Base-by-base conservation (phyloP, 2,888 invertebrate species). In the Stenichneumon culpator region DNA sequence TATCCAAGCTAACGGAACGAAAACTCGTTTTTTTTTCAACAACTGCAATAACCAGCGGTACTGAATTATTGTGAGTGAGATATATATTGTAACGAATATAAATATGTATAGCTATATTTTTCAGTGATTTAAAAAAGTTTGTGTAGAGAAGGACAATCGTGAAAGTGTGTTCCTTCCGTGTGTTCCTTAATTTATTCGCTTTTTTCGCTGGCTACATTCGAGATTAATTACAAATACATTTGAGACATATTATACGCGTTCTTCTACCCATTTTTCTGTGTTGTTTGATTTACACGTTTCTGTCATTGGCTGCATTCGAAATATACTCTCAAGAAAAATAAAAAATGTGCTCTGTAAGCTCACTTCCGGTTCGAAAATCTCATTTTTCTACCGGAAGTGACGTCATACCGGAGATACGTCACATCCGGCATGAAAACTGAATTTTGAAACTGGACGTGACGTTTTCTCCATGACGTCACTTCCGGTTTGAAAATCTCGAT, bases 21-120 rank as follows among this genome's bases (percentile, higher is more conserved):
- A 73, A 72, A 69, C 52, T 69, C 44, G 14, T 28, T 14, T 47
- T 47, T 9, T 63, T 28, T 25, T 67, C 65, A 77, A 11, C 16
- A 52, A 79, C 39, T 25, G 63, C 69, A 7, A 7, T 63, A 68
- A 78, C 60, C 50, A 72, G 67, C 72, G 70, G 75, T 80, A 70
- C 65, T 63, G 1, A 36, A 67, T 60, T 83, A 39, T 75, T 19
- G 84, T 67, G 69, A 68, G 47, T 69, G 52, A 65, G 50, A 67
- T 6, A 74, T 19, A 54, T 70, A 63, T 36, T 47, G 28, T 25
- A 44, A n/a, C 69, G n/a, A 57, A 75, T 32, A 79, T 6, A 63
- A 28, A 70, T 60, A 47, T 47, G 44, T 47, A 47, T 47, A 47
- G 14, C 44, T 47, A n/a, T 54, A 73, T 69, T 54, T 4, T 69